Conservation (phyloP, 2,888 invertebrate species). For the Drosophila algonquin region DNA sequence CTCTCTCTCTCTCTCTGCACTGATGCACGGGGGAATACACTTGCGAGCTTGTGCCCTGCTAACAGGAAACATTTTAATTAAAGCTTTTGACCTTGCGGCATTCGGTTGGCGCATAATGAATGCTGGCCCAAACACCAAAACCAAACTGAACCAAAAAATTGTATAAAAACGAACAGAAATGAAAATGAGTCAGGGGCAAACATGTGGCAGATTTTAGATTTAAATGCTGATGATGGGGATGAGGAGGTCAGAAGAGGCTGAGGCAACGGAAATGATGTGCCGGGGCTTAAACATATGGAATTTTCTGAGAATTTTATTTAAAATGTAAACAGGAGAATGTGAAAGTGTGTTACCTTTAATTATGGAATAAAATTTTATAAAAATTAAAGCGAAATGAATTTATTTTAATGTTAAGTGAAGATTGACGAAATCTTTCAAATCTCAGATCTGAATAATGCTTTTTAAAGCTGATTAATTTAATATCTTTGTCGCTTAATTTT, state of each 20-base stretch:
- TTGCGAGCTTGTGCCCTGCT: slow-evolving; percentile 7
- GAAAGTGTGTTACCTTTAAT: neutral
- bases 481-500: no score
- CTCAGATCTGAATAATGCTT: no score
- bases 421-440: no score
- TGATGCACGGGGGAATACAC: neutral
- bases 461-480: neutral
- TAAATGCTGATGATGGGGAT: slow-evolving; percentile 11
- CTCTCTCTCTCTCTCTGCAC: neutral
- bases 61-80: slow-evolving; percentile 52
- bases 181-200: slow-evolving; percentile 34
- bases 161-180: neutral
- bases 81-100: slow-evolving; percentile 35
- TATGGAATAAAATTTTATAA: neutral
- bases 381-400: no score
- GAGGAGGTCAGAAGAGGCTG: neutral
- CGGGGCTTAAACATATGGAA: slow-evolving; percentile 13
- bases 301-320: neutral
- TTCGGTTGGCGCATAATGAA: slow-evolving; percentile 36
- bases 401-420: no score
- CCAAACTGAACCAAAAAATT: slow-evolving; percentile 7
- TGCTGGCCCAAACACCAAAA: slow-evolving; percentile 17
- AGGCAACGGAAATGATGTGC: slow-evolving; percentile 27
- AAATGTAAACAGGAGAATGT: neutral
- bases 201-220: slow-evolving; percentile 27